phyloP scores from a whole-genome alignment of 2,113 vertebrate genomes.

The Cottus gobio region DNA sequence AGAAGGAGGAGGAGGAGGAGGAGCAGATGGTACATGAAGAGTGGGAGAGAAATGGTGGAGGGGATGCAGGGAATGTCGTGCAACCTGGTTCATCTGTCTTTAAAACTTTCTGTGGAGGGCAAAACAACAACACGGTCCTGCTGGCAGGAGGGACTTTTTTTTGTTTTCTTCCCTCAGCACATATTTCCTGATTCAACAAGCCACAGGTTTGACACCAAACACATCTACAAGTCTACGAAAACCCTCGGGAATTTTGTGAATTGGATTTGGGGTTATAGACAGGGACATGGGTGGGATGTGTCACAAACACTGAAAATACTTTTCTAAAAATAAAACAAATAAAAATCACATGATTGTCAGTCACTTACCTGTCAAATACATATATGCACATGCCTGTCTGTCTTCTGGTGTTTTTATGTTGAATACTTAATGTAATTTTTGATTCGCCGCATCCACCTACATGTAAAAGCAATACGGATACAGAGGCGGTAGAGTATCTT shows the following conservation, averaged over 20 bases:
- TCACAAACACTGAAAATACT: neutral
- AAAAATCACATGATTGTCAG: neutral
- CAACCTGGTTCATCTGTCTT: constrained; percentile 37
- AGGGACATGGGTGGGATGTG: neutral
- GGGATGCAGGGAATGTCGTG: neutral
- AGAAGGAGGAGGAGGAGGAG: constrained; percentile 9
- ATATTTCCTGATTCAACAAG: constrained; percentile 24
- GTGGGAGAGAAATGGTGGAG: neutral
- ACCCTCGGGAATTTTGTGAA: neutral
- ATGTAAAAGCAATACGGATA: neutral
- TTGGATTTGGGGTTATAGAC: neutral
- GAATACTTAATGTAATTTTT: neutral
- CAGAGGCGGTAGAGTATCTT: neutral
- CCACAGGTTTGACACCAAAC: constrained; percentile 1
- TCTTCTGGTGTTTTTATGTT: neutral
- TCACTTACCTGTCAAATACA: neutral
- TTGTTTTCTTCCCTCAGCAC: neutral
- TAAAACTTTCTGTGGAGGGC: neutral
- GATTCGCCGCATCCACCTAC: neutral
- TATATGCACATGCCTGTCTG: neutral
- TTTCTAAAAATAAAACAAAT: neutral
- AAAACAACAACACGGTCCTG: constrained; percentile 2
- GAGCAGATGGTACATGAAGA: constrained; percentile 38
- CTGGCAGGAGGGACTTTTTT: constrained; percentile 13
- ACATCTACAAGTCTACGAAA: neutral